These are phyloP conservation scores for Hydractinia symbiolongicarpus DNA, from an alignment of 30 jellyfish, hydroid and myxozoan species.

Conservation along the genomic window DNA sequence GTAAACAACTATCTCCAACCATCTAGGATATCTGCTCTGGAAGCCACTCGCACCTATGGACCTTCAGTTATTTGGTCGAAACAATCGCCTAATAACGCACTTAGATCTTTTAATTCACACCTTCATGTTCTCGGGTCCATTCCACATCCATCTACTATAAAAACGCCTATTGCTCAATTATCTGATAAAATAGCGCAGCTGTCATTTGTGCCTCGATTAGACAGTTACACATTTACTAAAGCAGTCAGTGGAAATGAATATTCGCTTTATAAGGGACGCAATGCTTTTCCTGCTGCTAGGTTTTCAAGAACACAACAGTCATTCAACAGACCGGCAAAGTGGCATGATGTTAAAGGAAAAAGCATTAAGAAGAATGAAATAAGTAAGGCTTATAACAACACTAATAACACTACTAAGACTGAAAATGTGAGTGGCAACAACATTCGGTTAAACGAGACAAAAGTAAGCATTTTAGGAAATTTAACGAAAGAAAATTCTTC, in stretches of 20 bases:
- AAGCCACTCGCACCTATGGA: background rate
- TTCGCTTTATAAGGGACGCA: background rate
- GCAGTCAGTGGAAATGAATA: background rate
- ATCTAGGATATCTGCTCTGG: background rate
- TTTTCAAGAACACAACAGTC: background rate
- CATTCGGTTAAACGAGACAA: background rate
- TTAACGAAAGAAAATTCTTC: background rate
- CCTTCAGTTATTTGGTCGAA: background rate
- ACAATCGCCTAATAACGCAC: background rate
- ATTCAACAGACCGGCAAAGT: background rate
- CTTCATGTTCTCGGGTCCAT: background rate
- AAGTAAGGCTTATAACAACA: background rate
- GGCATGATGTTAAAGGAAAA: background rate
- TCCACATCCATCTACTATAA: background rate
- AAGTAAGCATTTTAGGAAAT: background rate
- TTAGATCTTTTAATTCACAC: background rate
- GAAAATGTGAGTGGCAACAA: background rate
- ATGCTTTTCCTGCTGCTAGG: background rate
- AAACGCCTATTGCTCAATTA: background rate
- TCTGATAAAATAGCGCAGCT: slow-evolving; percentile 11
- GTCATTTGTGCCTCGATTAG: background rate
- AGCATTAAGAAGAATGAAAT: slow-evolving; percentile 3
- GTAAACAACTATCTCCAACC: background rate
- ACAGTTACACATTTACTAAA: background rate
- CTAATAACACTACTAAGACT: background rate